These are phyloP conservation scores for Leptarthrus brevirostris DNA, from an alignment of 2,888 invertebrate genomes.

Conservation along the genomic window DNA sequence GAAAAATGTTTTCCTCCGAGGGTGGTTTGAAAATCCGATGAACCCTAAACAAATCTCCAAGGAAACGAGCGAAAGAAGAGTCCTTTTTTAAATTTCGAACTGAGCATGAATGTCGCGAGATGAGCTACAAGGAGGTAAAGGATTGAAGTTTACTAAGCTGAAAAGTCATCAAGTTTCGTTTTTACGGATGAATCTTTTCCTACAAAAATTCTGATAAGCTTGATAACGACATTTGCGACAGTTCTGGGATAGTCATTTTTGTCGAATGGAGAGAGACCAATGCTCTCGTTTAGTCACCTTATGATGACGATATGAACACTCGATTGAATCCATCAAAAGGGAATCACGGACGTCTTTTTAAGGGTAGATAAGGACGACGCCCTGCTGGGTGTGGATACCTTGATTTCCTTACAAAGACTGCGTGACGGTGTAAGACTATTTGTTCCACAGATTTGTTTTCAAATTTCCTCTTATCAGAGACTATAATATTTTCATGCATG, in stretches of 20 bases:
- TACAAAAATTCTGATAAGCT: constrained; percentile 10
- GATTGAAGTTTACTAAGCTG: constrained; percentile 26
- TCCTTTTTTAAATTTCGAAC: not conserved
- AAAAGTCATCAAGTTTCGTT: constrained; percentile 39
- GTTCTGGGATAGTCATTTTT: constrained; percentile 21
- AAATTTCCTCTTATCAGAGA: not conserved
- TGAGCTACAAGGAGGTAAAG: constrained; percentile 1
- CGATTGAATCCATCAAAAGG: constrained; percentile 23
- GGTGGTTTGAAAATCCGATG: constrained; percentile 16
- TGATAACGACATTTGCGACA: constrained; percentile 9
- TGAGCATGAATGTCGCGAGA: not conserved
- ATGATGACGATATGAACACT: constrained; percentile 24
- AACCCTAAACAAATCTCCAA: not conserved
- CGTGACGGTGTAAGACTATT: constrained; percentile 6
- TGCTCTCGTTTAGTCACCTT: no score
- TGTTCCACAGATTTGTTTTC: not conserved
- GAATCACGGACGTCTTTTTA: constrained; percentile 26
- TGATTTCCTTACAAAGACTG: constrained; percentile 5
- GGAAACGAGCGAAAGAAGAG: no score
- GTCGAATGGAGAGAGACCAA: not conserved
- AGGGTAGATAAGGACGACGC: not conserved
- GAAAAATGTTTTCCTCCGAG: not conserved
- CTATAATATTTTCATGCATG: constrained; percentile 33
- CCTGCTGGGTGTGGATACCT: not conserved
- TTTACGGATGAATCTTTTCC: not conserved